Conservation (phyloP, 1,140 invertebrate genomes). For the silkworm (Bombyx mori) region DNA sequence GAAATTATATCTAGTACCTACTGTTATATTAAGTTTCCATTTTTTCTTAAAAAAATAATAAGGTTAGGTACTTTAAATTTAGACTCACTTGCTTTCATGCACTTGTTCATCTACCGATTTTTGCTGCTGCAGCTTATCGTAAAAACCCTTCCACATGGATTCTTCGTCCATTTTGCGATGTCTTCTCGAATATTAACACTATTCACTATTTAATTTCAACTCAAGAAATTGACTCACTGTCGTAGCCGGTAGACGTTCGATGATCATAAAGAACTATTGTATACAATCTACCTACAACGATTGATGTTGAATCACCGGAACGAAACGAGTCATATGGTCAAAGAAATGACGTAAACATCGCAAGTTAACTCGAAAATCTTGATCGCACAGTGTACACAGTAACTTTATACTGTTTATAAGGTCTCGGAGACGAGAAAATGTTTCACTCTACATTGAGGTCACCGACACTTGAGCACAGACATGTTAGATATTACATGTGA, state of each 20-base stretch:
- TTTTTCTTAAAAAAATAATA: neutral
- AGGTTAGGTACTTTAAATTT: neutral
- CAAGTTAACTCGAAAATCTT: slow-evolving; percentile 22
- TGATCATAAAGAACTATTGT: slow-evolving; percentile 17
- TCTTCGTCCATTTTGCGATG: slow-evolving; percentile 73
- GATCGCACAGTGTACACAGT: slow-evolving; percentile 10
- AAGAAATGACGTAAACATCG: slow-evolving; percentile 53
- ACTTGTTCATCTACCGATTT: slow-evolving; percentile 72
- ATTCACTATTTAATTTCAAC: slow-evolving; percentile 1
- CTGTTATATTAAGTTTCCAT: slow-evolving; percentile 1
- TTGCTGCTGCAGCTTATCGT: slow-evolving; percentile 73
- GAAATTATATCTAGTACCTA: neutral
- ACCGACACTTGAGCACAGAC: slow-evolving; percentile 14
- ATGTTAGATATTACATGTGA: too few relatives aligned
- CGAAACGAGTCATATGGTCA: slow-evolving; percentile 44
- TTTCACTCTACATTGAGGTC: slow-evolving; percentile 13
- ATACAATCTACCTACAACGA: slow-evolving; percentile 20
- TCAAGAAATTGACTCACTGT: too few relatives aligned
- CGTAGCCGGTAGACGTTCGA: neutral
- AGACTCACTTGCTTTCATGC: slow-evolving; percentile 74
- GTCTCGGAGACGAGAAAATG: neutral
- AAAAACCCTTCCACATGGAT: slow-evolving; percentile 80
- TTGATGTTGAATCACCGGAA: slow-evolving; percentile 47
- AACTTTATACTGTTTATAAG: neutral
- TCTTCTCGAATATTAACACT: neutral